Evolutionary conservation across 2,888 invertebrate genomes (phyloP), one percentile per base, ranked within the genome.

Genomic region (Dinocampus coccinellae): DNA sequence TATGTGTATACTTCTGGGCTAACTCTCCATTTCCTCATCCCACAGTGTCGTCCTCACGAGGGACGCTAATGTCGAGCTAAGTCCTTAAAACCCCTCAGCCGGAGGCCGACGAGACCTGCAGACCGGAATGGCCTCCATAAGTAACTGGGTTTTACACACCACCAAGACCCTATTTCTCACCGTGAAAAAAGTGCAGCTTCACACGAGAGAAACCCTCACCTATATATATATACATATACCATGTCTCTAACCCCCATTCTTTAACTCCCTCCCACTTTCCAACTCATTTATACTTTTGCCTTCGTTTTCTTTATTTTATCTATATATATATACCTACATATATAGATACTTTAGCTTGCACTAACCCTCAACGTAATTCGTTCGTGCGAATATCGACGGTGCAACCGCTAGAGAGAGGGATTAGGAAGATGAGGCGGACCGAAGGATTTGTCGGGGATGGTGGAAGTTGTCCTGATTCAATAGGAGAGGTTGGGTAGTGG

Each of bases 121-220:
- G 80, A 83, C 84, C 81, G 82, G 83, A 86, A 86, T 85, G 85
- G 85, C 85, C 85, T 85, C 85, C 85, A 86, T 85, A 85, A 86
- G 86, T 86, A 86, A 86, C 85, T 82, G 83, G 86, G 85, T 85
- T 86, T n/a, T 86, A 85, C 85, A 84, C 85, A 84, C 84, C 85
- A n/a, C 83, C 81, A 82, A 85, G 85, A 84, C 84, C 84, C 83
- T 83, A 85, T 85, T 85, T 86, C 83, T 85, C 85, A 85, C 83
- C 79, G 82, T 81, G 79, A 80, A 85, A 85, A 85, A 85, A 85
- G 80, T 84, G 82, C 82, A 83, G 80, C 82, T 69, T 66, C 73
- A 47, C 74, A 72, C 75, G 69, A 47, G 47, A 47, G 69, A 71
- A 77, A 75, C 73, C 69, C 69, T 68, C 62, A 60, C 70, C 62